Evolutionary conservation across 2,113 vertebrate genomes (phyloP), one percentile per base, ranked within the genome.

Genomic region (Odobenus rosmarus): DNA sequence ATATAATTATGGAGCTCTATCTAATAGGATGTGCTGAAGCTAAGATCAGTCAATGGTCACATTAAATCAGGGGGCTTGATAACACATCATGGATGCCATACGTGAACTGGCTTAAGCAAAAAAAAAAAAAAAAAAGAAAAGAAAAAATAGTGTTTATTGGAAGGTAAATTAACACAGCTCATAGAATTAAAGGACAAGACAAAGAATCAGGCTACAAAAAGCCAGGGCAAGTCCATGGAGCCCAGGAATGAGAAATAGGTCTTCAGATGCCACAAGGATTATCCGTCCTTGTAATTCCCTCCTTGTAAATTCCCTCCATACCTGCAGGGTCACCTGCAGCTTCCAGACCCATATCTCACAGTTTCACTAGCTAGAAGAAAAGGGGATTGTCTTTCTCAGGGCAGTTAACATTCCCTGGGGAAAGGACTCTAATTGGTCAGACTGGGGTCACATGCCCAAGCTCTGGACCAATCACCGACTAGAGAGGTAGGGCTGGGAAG

Each of bases 111-210:
- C 59, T 79, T 92, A 95, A 92, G 92, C 2, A 72, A 88, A 36
- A n/a, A 95, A 94, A 93, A n/a, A 33, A 95, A 94, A 93, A n/a
- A 33, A 95, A 94, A 93, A 39, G 39, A 1, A 42, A 42, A 42
- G 8, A 7, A 36, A n/a, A 95, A 94, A 93, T n/a, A 82, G 14
- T 74, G 83, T 92, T 96, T 95, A 80, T 57, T 90, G 67, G 74
- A 74, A 97, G 55, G 49, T 31, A 72, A 49, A 55, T 81, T 86
- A 88, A 72, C 53, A 81, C 5, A 91, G 51, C 42, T 90, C 15
- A 51, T 21, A 93, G 92, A 92, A 83, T 89, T 71, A 79, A 88
- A 96, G 71, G 36, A 59, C 15, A 76, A 55, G 74, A 76, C 76
- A 51, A 93, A 18, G 82, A 98, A 71, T 36, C 59, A 92, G 67